Base-by-base conservation (phyloP, 2,113 vertebrate species). In the Orientallactaga bullata region DNA sequence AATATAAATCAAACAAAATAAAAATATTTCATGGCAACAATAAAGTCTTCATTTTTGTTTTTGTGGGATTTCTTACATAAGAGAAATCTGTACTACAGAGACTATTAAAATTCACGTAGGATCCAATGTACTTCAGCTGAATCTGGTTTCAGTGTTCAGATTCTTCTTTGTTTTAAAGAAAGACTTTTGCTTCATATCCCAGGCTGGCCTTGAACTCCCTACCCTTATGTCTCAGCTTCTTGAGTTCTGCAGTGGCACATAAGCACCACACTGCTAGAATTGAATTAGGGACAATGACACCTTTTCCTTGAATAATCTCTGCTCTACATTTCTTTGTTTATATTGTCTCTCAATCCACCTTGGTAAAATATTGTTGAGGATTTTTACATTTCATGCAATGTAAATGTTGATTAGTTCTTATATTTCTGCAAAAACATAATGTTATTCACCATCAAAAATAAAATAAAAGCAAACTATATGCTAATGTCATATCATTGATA, bases 1-100 rank as follows among this genome's bases (percentile, higher is more conserved):
- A 55, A 81, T 66, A 26, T 26, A 60, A 83, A 72, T 93, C 23
- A 77, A 92, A 90, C 71, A 4, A 89, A 85, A 90, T 15, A 74
- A 77, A 26, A 72, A 69, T 60, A 78, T 69, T 16, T 88, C 47
- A 87, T 7, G 26, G 28, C 51, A 85, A 72, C 42, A 77, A 80
- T 13, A 6, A 37, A 89, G 2, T 58, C 61, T 60, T 32, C 74
- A 23, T 37, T 66, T 60, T 68, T 61, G 51, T 73, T 2, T 18
- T 20, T 17, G 6, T 32, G 28, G 7, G 5, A 26, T 72, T 89
- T 85, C 26, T 37, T 69, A 63, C 17, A 24, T 28, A 30, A 30
- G 51, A 26, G 16, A 94, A 89, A 82, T 82, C 9, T n/a, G 15
- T 7, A 78, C 16, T 7, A 2, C 37, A 83, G 12, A 66, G 24